These are phyloP conservation scores for Tympanoctomys barrerae DNA, from an alignment of 2,797 vertebrate species.

Conservation along the genomic window DNA sequence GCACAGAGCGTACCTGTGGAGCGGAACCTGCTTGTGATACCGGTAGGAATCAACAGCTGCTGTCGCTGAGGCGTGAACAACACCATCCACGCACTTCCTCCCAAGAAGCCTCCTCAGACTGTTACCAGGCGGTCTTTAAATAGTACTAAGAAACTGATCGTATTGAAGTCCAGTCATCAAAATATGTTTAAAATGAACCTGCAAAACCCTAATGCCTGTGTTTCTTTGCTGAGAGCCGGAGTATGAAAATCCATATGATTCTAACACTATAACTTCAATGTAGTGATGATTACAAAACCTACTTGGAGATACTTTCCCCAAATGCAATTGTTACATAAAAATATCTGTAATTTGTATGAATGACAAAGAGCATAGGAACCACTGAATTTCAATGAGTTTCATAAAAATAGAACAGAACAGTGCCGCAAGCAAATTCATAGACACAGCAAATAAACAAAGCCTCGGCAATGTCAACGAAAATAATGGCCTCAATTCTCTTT, in stretches of 20 bases:
- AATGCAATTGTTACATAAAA: not conserved
- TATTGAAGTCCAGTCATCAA: not conserved
- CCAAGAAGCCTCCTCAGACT: not conserved
- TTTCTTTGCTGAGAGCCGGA: not conserved
- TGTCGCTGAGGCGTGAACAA: not conserved
- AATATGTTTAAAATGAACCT: not conserved
- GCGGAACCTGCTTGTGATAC: not conserved
- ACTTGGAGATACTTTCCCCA: not conserved
- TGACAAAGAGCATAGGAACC: not conserved
- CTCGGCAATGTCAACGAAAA: not conserved
- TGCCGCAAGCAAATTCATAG: not conserved
- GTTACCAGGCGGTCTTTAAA: not conserved
- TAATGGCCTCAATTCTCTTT: not conserved
- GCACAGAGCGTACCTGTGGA: not conserved
- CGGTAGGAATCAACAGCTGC: not conserved
- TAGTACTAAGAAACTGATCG: not conserved
- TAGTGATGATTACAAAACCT: not conserved
- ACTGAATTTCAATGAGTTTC: not conserved
- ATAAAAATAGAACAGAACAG: slow-evolving; percentile 25
- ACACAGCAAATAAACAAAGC: not conserved
- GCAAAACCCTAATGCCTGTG: not conserved
- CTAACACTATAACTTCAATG: not conserved
- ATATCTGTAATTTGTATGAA: not conserved
- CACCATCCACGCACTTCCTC: not conserved
- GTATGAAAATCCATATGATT: too few relatives aligned